phyloP scores from a whole-genome alignment of 2,113 vertebrate species.

The Vombatus ursinus region DNA sequence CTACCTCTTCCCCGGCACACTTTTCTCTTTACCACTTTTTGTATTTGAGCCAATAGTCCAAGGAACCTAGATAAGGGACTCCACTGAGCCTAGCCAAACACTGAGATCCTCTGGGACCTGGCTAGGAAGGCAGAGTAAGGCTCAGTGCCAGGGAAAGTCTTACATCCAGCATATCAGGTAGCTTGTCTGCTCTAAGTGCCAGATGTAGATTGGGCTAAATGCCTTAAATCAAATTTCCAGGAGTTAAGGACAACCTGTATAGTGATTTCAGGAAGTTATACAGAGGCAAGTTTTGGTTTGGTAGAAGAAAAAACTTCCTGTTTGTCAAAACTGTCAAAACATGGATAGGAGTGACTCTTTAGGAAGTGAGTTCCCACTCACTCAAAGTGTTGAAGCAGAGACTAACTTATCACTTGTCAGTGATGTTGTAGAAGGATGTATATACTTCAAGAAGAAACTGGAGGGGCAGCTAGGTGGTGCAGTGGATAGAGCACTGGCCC shows the following conservation, averaged over 20 bases:
- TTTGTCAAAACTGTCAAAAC: neutral
- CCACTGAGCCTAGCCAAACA: neutral
- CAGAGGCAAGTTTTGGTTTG: neutral
- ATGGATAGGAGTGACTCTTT: neutral
- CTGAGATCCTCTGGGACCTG: neutral
- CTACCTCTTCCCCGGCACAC: neutral
- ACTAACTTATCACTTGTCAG: neutral
- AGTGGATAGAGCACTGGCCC: too few relatives aligned
- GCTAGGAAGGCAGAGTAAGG: neutral
- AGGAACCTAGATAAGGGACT: neutral
- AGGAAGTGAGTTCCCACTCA: neutral
- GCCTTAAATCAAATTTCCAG: neutral
- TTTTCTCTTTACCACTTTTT: neutral
- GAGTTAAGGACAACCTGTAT: neutral
- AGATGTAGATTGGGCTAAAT: neutral
- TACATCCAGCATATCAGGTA: neutral
- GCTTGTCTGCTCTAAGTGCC: neutral
- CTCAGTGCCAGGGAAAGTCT: neutral
- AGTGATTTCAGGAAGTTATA: neutral
- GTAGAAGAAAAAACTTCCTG: neutral
- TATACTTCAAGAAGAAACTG: neutral
- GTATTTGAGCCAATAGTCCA: neutral
- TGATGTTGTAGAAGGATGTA: neutral
- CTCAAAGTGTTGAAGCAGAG: neutral
- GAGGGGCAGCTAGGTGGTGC: too few relatives aligned